Evolutionary conservation across 1,140 invertebrate species (phyloP).

Genomic region (Physella acuta): DNA sequence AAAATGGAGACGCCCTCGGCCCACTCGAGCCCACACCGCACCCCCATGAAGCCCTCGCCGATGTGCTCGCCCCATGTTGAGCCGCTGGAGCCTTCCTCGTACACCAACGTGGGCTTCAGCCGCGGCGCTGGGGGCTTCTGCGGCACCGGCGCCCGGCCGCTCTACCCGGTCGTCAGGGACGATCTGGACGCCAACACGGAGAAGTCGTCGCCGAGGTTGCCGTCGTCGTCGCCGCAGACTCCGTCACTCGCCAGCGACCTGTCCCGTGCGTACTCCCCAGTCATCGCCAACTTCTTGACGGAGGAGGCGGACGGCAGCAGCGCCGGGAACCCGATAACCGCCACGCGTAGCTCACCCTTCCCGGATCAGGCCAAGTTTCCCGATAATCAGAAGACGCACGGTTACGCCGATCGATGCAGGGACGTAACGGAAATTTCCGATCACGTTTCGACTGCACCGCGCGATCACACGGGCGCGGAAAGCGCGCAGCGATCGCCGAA

Average conservation of each 20-base stretch:
- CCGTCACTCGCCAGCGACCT: neutral
- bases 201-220: neutral
- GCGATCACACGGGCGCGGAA: too few species aligned
- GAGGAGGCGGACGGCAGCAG: too few species aligned
- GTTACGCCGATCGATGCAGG: too few species aligned
- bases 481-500: too few species aligned
- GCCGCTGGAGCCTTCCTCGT: neutral
- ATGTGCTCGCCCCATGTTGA: neutral
- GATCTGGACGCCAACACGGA: too few species aligned
- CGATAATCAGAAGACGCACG: too few species aligned
- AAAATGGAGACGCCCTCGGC: constrained; percentile 9
- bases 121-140: neutral
- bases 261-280: neutral
- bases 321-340: too few species aligned
- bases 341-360: too few species aligned
- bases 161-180: neutral
- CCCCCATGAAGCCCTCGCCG: neutral
- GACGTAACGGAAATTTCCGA: too few species aligned
- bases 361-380: too few species aligned
- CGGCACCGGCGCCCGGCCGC: neutral
- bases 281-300: neutral
- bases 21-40: constrained; percentile 9
- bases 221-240: neutral
- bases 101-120: neutral
- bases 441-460: too few species aligned